A percentile compares a stretch with the other conserved stretches of the same genome.
Evolutionary conservation across 1,140 invertebrate genomes (phyloP).

Genomic region (Neoseiulus cucumeris): DNA sequence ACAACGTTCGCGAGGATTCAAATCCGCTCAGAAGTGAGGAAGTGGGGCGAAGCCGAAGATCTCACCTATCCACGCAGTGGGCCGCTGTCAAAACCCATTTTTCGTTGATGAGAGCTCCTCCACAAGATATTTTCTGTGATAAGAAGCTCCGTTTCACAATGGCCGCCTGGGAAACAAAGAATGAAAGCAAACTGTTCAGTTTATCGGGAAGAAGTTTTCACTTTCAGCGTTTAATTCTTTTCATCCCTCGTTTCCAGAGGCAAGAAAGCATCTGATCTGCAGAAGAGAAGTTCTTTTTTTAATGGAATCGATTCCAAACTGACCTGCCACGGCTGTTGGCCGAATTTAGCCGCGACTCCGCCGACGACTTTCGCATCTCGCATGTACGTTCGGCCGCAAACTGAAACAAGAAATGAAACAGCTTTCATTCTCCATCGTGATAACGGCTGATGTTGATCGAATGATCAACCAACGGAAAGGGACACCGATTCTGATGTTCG

Average conservation of each 20-base stretch:
- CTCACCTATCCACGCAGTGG: conserved; percentile 71
- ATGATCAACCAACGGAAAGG: too few species aligned
- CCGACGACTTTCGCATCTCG: conserved; percentile 23
- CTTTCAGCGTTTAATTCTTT: not conserved
- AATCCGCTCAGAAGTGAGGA: not conserved
- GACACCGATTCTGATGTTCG: too few species aligned
- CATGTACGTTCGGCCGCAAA: conserved; percentile 21
- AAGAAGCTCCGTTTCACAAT: conserved; percentile 76
- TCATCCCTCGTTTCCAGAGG: too few species aligned
- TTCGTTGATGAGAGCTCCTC: conserved; percentile 58
- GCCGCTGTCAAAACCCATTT: conserved; percentile 68
- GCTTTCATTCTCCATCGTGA: too few species aligned
- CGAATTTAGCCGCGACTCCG: conserved; percentile 21
- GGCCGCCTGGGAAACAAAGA: conserved; percentile 38
- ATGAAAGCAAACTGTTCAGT: not conserved
- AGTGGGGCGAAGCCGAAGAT: conserved; percentile 18
- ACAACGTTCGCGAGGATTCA: conserved; percentile 9
- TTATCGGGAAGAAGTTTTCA: not conserved
- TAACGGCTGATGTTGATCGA: too few species aligned
- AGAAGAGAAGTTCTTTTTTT: too few species aligned
- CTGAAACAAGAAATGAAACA: conserved; percentile 15
- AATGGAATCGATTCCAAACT: not conserved
- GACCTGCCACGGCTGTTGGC: conserved; percentile 23
- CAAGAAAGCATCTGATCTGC: too few species aligned
- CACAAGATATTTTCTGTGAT: conserved; percentile 70